Evolutionary conservation across 37 sponge, comb jelly and placozoan species (phyloP).

Genomic region (Lycopodina hypogea): DNA sequence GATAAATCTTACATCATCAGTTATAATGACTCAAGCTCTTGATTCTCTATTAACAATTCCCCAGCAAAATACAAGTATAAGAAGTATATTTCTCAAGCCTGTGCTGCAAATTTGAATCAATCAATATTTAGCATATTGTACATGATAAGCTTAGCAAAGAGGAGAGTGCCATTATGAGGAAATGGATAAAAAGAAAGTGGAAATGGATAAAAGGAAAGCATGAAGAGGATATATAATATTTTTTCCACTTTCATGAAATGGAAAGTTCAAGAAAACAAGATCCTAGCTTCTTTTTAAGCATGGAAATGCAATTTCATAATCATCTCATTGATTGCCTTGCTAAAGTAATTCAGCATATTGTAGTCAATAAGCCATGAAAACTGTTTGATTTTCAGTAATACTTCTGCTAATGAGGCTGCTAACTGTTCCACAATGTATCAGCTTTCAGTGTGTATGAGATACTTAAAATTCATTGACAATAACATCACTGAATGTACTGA

Average conservation of each 20-base stretch:
- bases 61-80: background rate
- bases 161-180: background rate
- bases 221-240: background rate
- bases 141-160: background rate
- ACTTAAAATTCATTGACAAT: background rate
- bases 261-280: background rate
- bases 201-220: background rate
- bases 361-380: background rate
- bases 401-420: background rate
- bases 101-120: background rate
- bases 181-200: no score
- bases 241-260: background rate
- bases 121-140: background rate
- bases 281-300: background rate
- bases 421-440: background rate
- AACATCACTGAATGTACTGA: background rate
- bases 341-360: background rate
- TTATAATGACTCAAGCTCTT: background rate
- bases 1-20: background rate
- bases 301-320: background rate
- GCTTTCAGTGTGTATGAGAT: background rate
- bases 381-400: background rate
- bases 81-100: background rate
- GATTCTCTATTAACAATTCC: background rate
- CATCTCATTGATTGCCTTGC: background rate